A percentile compares a stretch with the other conserved stretches of the same genome.
These are phyloP conservation scores for Anoura caudifer DNA, from an alignment of 2,113 vertebrate species.

Conservation along the genomic window DNA sequence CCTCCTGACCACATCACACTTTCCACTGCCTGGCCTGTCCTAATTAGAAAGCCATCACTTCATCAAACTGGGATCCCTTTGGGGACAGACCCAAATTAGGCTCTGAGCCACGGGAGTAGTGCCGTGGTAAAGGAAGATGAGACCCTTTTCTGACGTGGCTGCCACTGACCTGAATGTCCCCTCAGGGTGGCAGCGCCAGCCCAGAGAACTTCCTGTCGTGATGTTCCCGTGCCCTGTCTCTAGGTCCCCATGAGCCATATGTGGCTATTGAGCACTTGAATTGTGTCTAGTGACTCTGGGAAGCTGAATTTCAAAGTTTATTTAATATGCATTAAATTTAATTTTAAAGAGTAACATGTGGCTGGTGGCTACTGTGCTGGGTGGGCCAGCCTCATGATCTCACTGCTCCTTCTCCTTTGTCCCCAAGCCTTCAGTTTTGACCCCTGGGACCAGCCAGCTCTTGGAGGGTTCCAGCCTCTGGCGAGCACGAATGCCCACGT, in stretches of 20 bases:
- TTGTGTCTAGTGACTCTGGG: not conserved
- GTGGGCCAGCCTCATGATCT: not conserved
- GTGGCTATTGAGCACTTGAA: not conserved
- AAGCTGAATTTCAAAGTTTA: not conserved
- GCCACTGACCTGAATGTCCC: not conserved
- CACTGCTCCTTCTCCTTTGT: not conserved
- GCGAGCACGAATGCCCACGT: not conserved
- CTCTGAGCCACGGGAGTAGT: not conserved
- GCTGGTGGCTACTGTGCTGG: not conserved
- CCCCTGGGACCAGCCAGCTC: not conserved
- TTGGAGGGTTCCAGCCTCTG: not conserved
- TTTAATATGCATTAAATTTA: not conserved
- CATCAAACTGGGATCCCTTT: slow-evolving; percentile 49
- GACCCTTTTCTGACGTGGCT: not conserved
- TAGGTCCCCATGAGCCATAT: not conserved
- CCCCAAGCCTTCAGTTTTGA: not conserved
- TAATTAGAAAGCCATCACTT: slow-evolving; percentile 70
- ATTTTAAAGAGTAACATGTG: not conserved
- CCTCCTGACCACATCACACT: slow-evolving; percentile 30
- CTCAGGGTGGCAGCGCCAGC: not conserved
- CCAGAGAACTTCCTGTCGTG: not conserved
- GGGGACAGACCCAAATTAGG: slow-evolving; percentile 65
- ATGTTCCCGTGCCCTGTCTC: not conserved
- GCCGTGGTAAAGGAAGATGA: not conserved
- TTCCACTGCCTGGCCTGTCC: slow-evolving; percentile 73